Percentiles rank a stretch among this genome's conserved stretches.
phyloP scores from a whole-genome alignment of 2,888 invertebrate genomes.

The Caenorhabditis sp. region DNA sequence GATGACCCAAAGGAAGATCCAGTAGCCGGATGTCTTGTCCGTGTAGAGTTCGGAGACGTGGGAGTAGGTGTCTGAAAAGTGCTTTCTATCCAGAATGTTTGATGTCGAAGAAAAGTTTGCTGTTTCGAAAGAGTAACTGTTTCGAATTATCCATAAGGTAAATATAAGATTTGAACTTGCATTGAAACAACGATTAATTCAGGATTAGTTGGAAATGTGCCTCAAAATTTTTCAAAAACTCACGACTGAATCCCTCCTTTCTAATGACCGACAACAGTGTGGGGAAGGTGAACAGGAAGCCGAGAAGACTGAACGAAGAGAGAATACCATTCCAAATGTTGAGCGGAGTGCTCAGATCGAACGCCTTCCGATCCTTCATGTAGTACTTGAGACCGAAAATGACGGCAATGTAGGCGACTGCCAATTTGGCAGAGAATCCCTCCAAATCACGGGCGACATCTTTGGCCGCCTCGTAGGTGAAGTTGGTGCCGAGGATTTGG shows the following conservation, averaged over 20 bases:
- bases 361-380: conserved; percentile 73
- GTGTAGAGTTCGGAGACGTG: conserved; percentile 78
- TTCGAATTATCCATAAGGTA: too few species aligned
- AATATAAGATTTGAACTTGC: too few species aligned
- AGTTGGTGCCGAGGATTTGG: conserved; percentile 68
- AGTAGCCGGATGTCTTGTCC: conserved; percentile 76
- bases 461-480: conserved; percentile 76
- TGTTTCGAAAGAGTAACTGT: too few species aligned
- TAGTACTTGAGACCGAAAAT: conserved; percentile 71
- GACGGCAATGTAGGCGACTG: conserved; percentile 65
- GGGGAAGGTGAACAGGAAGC: conserved; percentile 74
- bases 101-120: too few species aligned
- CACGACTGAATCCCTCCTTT: conserved; percentile 74
- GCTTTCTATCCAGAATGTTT: too few species aligned
- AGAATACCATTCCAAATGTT: conserved; percentile 73
- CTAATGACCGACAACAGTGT: conserved; percentile 72
- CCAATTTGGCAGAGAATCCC: conserved; percentile 69
- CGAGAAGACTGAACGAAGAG: conserved; percentile 66
- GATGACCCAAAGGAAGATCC: conserved; percentile 80
- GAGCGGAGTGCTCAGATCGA: conserved; percentile 66
- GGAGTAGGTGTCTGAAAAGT: conserved; percentile 76
- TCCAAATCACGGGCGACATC: conserved; percentile 76
- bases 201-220: too few species aligned
- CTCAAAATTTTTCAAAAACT: conserved; percentile 31
- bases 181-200: too few species aligned